Evolutionary conservation across 2,113 vertebrate genomes (phyloP), one percentile per base, ranked within the genome.

Genomic region (Pelodiscus sinensis): DNA sequence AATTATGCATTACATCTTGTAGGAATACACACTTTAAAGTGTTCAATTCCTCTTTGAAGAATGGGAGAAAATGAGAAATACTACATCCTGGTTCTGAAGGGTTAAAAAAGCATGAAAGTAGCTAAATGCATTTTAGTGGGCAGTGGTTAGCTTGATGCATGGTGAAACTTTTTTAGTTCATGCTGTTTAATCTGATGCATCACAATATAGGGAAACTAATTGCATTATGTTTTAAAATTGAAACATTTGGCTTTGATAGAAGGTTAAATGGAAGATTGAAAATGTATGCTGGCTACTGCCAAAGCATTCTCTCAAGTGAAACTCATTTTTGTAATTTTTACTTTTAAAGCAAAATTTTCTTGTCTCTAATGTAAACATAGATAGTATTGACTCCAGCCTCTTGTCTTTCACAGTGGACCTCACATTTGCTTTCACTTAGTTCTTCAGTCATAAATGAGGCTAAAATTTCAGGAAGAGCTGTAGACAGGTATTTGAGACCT

Each of bases 91-190:
- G 97, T 96, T 98, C 98, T 98, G 98, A 98, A 98, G 98, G 98
- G 98, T 98, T 98, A 98, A 98, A 97, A 95, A 96, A 97, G 98
- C 98, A 98, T 98, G 98, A 98, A 97, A 98, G 95, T 97, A 97
- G 96, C 94, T 97, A 95, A 98, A 95, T 98, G 97, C 97, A 68
- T 98, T 97, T 96, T 97, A 97, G 95, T 97, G 97, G 97, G 96
- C 97, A 97, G 94, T 96, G 97, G 65, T 97, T 98, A 97, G 94
- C 93, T 96, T 98, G 97, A 97, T 98, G 98, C 98, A 98, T 98
- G 98, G 95, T 98, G 96, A 97, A 98, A 95, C 96, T 97, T 94
- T 96, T 97, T 97, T 96, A 96, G 97, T 97, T 97, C 87, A 58
- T 97, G 91, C 95, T 97, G 19, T 97, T 97, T 96, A 96, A 92